These are phyloP conservation scores for Rhysida immarginata DNA, from an alignment of 1,140 invertebrate species.

Conservation along the genomic window DNA sequence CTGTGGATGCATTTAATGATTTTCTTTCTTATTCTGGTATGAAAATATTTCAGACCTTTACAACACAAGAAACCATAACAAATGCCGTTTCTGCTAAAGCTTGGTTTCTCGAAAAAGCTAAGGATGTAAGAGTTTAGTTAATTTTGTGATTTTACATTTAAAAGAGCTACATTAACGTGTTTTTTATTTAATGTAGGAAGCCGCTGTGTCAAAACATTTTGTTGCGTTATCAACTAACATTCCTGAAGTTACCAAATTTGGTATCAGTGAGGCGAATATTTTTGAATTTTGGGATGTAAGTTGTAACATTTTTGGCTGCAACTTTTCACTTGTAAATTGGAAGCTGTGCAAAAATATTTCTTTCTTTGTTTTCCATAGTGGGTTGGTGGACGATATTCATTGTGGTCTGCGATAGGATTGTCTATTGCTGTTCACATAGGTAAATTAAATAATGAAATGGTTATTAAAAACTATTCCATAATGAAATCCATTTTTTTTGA, in stretches of 20 bases:
- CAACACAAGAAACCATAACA: slow-evolving; percentile 98
- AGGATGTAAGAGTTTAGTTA: slow-evolving; percentile 52
- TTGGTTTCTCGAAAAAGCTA: slow-evolving; percentile 77
- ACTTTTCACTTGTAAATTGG: slow-evolving; percentile 99
- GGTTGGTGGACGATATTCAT: slow-evolving; percentile 94
- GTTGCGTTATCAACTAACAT: slow-evolving; percentile 93
- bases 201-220: slow-evolving; percentile 89
- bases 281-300: slow-evolving; percentile 95
- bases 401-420: slow-evolving; percentile 95
- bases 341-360: slow-evolving; percentile 20
- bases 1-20: no score
- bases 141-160: no score
- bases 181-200: slow-evolving; percentile 38
- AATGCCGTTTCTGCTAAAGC: slow-evolving; percentile 92
- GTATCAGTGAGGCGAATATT: slow-evolving; percentile 94
- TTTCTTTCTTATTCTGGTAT: no score
- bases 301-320: slow-evolving; percentile 42
- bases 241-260: slow-evolving; percentile 86
- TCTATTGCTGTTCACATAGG: slow-evolving; percentile 89
- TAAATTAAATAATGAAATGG: no score
- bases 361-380: slow-evolving; percentile 37
- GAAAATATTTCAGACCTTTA: slow-evolving; percentile 76
- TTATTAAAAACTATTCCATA: no score
- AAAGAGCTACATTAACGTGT: slow-evolving; percentile 8
- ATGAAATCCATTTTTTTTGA: neutral